Evolutionary conservation across 2,888 invertebrate genomes (phyloP).

Genomic region (Tiliacea citrago): DNA sequence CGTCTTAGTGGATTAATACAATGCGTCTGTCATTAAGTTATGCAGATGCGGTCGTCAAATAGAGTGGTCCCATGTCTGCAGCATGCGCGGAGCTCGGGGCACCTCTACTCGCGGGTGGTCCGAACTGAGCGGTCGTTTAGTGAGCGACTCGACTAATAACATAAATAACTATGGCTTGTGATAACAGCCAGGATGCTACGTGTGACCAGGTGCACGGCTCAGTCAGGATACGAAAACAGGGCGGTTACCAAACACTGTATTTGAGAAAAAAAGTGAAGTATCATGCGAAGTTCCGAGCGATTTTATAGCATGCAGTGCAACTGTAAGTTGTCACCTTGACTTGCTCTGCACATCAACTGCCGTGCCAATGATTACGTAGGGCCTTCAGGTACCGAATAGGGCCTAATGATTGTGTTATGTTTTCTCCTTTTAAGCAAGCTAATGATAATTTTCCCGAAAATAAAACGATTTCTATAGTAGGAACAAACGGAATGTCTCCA

Average conservation of each 20-base stretch:
- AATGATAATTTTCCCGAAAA: neutral
- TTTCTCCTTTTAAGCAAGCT: neutral
- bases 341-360: no score
- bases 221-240: neutral
- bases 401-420: neutral
- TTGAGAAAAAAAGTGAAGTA: neutral
- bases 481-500: slow-evolving; percentile 1
- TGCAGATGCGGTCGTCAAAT: slow-evolving; percentile 32
- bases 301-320: neutral
- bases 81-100: neutral
- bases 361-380: neutral
- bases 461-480: neutral
- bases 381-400: neutral
- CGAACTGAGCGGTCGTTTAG: slow-evolving; percentile 18
- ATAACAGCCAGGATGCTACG: slow-evolving; percentile 18
- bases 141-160: slow-evolving; percentile 33
- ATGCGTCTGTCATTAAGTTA: slow-evolving; percentile 18
- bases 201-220: slow-evolving; percentile 1
- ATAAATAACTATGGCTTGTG: slow-evolving; percentile 21
- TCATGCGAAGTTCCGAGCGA: neutral
- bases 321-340: neutral
- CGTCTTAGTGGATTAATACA: neutral
- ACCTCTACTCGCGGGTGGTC: slow-evolving; percentile 55
- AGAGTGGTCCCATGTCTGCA: slow-evolving; percentile 4
- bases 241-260: neutral